phyloP scores from a whole-genome alignment of 2,113 vertebrate species.

The Bostrychus sinensis region DNA sequence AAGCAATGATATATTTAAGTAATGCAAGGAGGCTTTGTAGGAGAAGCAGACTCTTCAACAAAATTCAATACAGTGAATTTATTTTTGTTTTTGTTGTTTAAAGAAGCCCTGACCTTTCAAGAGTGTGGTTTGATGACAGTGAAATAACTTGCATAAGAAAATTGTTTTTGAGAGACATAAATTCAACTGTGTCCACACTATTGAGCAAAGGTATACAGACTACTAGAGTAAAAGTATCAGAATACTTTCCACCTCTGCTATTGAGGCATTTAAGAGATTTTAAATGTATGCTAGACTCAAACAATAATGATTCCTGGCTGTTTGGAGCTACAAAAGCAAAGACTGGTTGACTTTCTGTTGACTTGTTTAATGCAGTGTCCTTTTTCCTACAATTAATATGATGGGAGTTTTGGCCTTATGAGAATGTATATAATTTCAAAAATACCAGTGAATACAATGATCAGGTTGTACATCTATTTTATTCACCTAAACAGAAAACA shows the following conservation, averaged over 20 bases:
- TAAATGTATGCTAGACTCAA: too few relatives aligned
- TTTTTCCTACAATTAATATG: neutral
- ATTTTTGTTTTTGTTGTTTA: slow-evolving; percentile 29
- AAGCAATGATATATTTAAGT: slow-evolving; percentile 78
- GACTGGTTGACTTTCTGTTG: neutral
- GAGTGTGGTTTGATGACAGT: neutral
- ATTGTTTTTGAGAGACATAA: neutral
- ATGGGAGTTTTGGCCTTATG: neutral
- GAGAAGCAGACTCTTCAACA: neutral
- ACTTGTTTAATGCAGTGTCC: neutral
- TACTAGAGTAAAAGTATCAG: too few relatives aligned
- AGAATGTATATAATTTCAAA: slow-evolving; percentile 1
- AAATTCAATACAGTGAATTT: neutral
- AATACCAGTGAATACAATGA: neutral
- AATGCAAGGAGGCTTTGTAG: slow-evolving; percentile 11
- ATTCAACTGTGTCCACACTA: neutral
- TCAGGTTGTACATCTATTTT: neutral
- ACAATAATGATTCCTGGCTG: too few relatives aligned
- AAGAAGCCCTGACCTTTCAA: slow-evolving; percentile 21
- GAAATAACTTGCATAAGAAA: neutral
- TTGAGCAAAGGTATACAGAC: neutral
- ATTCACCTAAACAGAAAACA: neutral
- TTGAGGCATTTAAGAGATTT: too few relatives aligned
- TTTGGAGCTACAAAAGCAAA: too few relatives aligned
- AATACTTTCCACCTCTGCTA: too few relatives aligned